Evolutionary conservation across 1,140 invertebrate genomes (phyloP).

Genomic region (Periplaneta americana): DNA sequence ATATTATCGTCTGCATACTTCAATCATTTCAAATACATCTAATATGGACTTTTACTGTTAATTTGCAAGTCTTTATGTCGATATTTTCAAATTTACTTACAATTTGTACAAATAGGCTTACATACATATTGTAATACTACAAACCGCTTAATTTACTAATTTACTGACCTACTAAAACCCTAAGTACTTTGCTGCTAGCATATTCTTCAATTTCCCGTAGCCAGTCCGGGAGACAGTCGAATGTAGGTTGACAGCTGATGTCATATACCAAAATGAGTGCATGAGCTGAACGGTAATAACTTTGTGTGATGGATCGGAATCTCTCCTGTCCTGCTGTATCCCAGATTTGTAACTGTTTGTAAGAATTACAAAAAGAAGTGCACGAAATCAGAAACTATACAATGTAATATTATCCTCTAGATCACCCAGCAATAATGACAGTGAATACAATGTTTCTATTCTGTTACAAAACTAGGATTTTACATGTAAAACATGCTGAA

Average conservation of each 20-base stretch:
- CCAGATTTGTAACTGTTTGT: slow-evolving; percentile 88
- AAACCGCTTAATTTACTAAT: no score
- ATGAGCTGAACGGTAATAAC: slow-evolving; percentile 96
- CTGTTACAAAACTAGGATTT: no score
- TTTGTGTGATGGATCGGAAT: slow-evolving; percentile 96
- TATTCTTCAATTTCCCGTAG: slow-evolving; percentile 94
- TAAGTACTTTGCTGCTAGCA: slow-evolving; percentile 88
- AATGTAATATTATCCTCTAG: neutral
- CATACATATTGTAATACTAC: no score
- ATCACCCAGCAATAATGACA: no score
- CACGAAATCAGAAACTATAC: neutral
- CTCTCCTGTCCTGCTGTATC: slow-evolving; percentile 96
- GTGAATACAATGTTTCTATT: no score
- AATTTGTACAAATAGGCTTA: no score
- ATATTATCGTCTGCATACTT: no score
- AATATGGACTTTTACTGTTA: neutral
- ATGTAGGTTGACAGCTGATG: slow-evolving; percentile 94
- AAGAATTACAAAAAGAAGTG: neutral
- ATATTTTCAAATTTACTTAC: no score
- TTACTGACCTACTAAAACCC: slow-evolving; percentile 80
- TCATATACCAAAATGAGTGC: slow-evolving; percentile 96
- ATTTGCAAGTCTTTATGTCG: no score
- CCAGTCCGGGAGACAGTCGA: slow-evolving; percentile 95
- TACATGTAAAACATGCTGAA: no score
- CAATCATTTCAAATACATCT: no score